Evolutionary conservation across 2,888 invertebrate species (phyloP), one percentile per base, ranked within the genome.

Genomic region (Pantelozetes paolii): DNA sequence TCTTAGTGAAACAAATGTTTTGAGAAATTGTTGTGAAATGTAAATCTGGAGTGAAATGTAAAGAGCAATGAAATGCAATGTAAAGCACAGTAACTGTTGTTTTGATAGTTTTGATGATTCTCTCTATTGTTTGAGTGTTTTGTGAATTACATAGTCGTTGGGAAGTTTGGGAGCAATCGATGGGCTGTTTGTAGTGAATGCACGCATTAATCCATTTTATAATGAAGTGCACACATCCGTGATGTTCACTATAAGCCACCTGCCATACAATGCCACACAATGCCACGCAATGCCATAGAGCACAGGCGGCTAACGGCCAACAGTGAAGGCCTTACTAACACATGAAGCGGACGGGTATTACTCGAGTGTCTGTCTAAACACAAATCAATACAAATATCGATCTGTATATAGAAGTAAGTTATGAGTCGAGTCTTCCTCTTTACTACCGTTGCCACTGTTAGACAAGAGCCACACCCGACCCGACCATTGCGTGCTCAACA

Each of bases 121-220:
- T 30, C 15, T 67, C 15, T 67, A 67, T 67, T 40, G 23, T 67
- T 40, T 9, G 42, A 59, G 59, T 3, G 3, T 26, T 59, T 59
- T 59, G 18, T 20, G 20, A n/a, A 64, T 67, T 40, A 40, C 11
- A 67, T 67, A 67, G 20, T n/a, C 3, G 23, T 67, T 13, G 30
- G 42, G 40, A 36, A 42, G 23, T 32, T 13, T 67, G 42, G 1
- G 15, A 20, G 62, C 32, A 62, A 23, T 62, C 32, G 62, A 59
- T 59, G 59, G 2, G 64, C 6, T n/a, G 36, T 6, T 11, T 23
- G 42, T 20, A 26, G 23, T 15, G 36, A 42, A 42, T 15, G 40
- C 67, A 67, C 23, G 67, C 67, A 67, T 42, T 67, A 67, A 67
- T 67, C 67, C 67, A 67, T 67, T 67, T 67, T 40, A 67, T 67